These are phyloP conservation scores for Patella caerulea DNA, from an alignment of 2,888 invertebrate genomes.

Conservation along the genomic window DNA sequence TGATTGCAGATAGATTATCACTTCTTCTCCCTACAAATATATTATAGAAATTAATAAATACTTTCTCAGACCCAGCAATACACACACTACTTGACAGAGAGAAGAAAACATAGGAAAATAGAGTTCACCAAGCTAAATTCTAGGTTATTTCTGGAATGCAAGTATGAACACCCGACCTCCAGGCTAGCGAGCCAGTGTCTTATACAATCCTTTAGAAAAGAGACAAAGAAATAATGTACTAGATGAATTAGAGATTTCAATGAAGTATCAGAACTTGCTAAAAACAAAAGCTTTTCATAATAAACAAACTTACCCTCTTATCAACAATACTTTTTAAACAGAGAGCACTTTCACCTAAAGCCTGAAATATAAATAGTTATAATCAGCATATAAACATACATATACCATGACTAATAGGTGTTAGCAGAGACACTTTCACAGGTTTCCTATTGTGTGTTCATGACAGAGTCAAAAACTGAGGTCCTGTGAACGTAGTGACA, in stretches of 20 bases:
- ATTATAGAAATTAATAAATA: neutral
- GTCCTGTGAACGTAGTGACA: no score
- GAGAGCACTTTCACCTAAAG: conserved; percentile 59
- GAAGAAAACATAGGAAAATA: neutral
- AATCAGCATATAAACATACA: no score
- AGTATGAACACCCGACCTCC: no score
- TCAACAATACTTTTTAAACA: conserved; percentile 64
- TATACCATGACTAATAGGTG: no score
- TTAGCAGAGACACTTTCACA: no score
- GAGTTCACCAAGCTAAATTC: neutral
- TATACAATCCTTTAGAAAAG: neutral
- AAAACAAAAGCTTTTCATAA: neutral
- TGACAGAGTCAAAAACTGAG: no score
- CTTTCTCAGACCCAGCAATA: neutral
- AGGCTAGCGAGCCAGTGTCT: neutral
- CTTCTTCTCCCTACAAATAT: conserved; percentile 71
- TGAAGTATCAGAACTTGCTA: neutral
- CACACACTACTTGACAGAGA: neutral
- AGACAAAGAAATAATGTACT: no score
- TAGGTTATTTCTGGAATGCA: neutral
- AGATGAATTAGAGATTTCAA: no score
- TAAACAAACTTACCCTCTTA: conserved; percentile 53
- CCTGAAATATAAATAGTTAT: conserved; percentile 42
- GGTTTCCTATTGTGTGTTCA: no score
- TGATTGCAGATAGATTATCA: conserved; percentile 70